Evolutionary conservation across 2,888 invertebrate genomes (phyloP).

Genomic region (Agrilus mali): DNA sequence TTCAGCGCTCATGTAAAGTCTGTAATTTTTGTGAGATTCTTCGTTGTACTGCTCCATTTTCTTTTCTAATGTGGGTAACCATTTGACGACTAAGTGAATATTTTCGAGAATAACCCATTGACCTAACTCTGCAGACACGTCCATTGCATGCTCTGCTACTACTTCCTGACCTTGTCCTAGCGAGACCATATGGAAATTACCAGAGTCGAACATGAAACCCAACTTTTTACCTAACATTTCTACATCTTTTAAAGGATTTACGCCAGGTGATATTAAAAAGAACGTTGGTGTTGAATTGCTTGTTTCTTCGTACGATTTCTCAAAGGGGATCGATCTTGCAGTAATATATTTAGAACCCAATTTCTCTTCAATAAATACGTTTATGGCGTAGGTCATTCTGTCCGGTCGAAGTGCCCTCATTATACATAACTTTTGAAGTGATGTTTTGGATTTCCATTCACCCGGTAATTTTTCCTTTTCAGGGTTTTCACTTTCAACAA

Average conservation of each 20-base stretch:
- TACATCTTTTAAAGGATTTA: slow-evolving; percentile 88
- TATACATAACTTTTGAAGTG: slow-evolving; percentile 80
- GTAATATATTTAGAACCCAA: slow-evolving; percentile 73
- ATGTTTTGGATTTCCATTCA: slow-evolving; percentile 86
- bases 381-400: slow-evolving; percentile 88
- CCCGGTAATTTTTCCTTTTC: slow-evolving; percentile 90
- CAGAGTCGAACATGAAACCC: slow-evolving; percentile 65
- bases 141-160: slow-evolving; percentile 81
- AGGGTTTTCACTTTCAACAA: slow-evolving; percentile 82
- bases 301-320: slow-evolving; percentile 76
- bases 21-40: slow-evolving; percentile 49
- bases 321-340: slow-evolving; percentile 65
- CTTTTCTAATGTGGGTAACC: slow-evolving; percentile 82
- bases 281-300: slow-evolving; percentile 78
- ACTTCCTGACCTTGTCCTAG: slow-evolving; percentile 90
- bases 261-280: slow-evolving; percentile 89
- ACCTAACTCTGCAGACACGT: slow-evolving; percentile 57
- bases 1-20: slow-evolving; percentile 79
- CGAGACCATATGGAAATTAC: slow-evolving; percentile 86
- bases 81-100: slow-evolving; percentile 80
- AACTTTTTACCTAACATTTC: slow-evolving; percentile 72
- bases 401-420: slow-evolving; percentile 85
- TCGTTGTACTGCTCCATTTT: slow-evolving; percentile 74
- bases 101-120: slow-evolving; percentile 94
- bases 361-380: slow-evolving; percentile 79